Percentiles rank a stretch among this genome's conserved stretches.
These are phyloP conservation scores for Melieria crassipennis DNA, from an alignment of 2,888 invertebrate genomes.

Conservation along the genomic window DNA sequence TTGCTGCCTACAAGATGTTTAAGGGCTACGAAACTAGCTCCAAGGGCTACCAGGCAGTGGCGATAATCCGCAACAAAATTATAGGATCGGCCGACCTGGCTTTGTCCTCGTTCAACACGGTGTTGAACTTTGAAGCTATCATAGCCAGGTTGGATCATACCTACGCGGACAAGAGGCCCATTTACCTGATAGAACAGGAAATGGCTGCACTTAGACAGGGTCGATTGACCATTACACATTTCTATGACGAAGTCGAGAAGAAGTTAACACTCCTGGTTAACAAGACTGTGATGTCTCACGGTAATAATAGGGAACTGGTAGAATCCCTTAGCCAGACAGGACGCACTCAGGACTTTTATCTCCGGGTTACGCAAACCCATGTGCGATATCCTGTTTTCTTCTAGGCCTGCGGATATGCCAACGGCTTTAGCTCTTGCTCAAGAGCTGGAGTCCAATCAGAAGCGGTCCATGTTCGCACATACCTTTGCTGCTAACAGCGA, in stretches of 20 bases:
- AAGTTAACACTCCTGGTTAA: constrained; percentile 33
- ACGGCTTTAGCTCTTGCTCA: constrained; percentile 17
- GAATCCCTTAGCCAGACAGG: constrained; percentile 17
- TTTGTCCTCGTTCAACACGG: constrained; percentile 24
- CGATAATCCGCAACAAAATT: constrained; percentile 5
- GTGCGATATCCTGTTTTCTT: constrained; percentile 21
- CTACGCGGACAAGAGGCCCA: constrained; percentile 31
- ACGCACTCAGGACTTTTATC: constrained; percentile 27
- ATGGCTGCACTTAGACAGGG: constrained; percentile 25
- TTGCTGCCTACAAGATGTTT: constrained; percentile 9
- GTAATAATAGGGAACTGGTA: background rate
- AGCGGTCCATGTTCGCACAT: too few species aligned
- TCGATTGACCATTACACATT: constrained; percentile 15
- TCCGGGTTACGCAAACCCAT: constrained; percentile 18
- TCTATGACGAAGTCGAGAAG: constrained; percentile 32
- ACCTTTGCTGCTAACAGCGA: too few species aligned
- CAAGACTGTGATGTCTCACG: constrained; percentile 25
- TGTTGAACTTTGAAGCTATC: constrained; percentile 29
- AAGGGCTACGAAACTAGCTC: background rate
- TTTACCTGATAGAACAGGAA: constrained; percentile 30
- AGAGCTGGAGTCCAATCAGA: constrained; percentile 10
- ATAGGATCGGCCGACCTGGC: constrained; percentile 2
- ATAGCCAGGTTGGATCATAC: constrained; percentile 30
- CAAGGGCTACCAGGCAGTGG: constrained; percentile 10
- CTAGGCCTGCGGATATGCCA: constrained; percentile 4